These are phyloP conservation scores for Turritopsis rubra DNA, from an alignment of 30 jellyfish, hydroid and myxozoan species.

Conservation along the genomic window DNA sequence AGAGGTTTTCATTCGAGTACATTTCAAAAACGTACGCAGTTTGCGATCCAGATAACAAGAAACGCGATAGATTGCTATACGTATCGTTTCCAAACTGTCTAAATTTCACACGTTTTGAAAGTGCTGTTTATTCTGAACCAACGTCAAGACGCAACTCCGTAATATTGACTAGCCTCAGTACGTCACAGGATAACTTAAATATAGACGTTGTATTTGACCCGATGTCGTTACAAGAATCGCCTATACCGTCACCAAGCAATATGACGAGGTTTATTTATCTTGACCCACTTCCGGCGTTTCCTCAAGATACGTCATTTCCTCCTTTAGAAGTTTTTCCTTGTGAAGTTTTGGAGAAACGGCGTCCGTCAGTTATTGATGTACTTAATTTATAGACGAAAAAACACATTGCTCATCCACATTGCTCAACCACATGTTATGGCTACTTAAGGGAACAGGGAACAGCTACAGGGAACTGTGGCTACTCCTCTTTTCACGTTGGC, in stretches of 20 bases:
- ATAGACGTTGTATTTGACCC: background rate
- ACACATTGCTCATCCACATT: too few species aligned
- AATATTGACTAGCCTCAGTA: background rate
- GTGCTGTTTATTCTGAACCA: background rate
- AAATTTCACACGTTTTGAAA: background rate
- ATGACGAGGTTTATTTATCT: conserved; percentile 8
- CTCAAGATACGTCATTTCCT: conserved; percentile 18
- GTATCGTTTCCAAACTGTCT: background rate
- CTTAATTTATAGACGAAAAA: background rate
- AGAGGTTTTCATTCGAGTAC: background rate
- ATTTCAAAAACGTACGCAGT: background rate
- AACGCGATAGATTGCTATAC: background rate
- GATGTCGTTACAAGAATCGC: background rate
- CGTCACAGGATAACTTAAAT: background rate
- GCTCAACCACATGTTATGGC: too few species aligned
- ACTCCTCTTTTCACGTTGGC: too few species aligned
- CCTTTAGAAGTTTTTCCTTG: conserved; percentile 9
- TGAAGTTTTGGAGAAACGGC: background rate
- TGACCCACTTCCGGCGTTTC: conserved; percentile 14
- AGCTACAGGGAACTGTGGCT: too few species aligned
- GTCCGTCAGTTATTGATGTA: conserved; percentile 12
- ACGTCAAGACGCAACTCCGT: background rate
- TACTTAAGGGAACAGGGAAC: too few species aligned
- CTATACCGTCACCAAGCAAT: conserved; percentile 6
- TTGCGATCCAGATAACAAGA: background rate